phyloP scores from a whole-genome alignment of 2,113 vertebrate species.

The Ochotona curzoniae region DNA sequence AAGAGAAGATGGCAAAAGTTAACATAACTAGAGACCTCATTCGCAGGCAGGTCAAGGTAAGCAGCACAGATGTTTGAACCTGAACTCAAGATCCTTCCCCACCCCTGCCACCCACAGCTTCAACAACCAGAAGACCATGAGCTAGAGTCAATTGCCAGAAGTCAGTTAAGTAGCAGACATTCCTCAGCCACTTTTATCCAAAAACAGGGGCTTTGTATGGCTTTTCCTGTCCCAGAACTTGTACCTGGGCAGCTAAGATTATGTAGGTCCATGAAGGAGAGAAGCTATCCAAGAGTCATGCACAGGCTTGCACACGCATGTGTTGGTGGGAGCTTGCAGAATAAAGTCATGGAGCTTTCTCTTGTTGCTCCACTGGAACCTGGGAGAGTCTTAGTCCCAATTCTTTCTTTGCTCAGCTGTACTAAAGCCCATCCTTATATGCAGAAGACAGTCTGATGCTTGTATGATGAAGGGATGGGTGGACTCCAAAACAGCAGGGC shows the following conservation, averaged over 20 bases:
- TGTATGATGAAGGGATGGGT: not conserved
- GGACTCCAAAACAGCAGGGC: not conserved
- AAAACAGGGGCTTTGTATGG: constrained; percentile 23
- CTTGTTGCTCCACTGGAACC: not conserved
- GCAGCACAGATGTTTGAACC: not conserved
- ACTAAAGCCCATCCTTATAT: not conserved
- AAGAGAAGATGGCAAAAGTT: constrained; percentile 93
- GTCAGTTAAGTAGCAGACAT: not conserved
- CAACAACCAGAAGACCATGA: not conserved
- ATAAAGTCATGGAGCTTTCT: not conserved
- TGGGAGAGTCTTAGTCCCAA: not conserved
- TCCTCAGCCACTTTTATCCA: not conserved
- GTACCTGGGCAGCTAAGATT: not conserved
- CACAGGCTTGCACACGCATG: not conserved
- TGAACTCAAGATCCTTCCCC: not conserved
- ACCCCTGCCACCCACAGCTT: not conserved
- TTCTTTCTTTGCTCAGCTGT: not conserved
- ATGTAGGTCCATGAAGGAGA: not conserved
- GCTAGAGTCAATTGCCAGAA: constrained; percentile 2
- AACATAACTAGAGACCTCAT: constrained; percentile 97
- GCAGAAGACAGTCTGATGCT: not conserved
- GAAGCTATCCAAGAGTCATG: not conserved
- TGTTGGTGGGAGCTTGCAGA: not conserved
- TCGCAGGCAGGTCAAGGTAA: constrained; percentile 93
- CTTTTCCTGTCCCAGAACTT: not conserved